Conservation (phyloP, 2,113 vertebrate species). For the Lepisosteus oculatus region DNA sequence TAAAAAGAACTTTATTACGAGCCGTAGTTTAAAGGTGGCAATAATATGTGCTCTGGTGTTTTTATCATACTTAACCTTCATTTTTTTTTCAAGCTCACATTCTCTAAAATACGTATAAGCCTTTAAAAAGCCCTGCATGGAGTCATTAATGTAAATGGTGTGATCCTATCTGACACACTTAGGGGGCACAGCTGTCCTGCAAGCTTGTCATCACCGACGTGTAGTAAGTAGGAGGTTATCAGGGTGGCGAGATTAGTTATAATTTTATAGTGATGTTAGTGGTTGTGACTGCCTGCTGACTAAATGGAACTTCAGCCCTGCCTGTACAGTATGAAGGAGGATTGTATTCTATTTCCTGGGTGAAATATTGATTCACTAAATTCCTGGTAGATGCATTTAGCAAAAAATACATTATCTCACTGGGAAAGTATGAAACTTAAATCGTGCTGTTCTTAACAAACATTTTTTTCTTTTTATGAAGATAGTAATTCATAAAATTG, state of each 20-base stretch:
- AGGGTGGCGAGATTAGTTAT: constrained; percentile 37
- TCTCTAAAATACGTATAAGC: too few relatives aligned
- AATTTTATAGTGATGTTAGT: constrained; percentile 26
- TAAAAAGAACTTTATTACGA: too few relatives aligned
- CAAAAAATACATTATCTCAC: constrained; percentile 2
- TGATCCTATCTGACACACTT: neutral
- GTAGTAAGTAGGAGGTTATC: constrained; percentile 36
- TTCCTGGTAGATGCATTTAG: neutral
- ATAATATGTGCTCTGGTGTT: too few relatives aligned
- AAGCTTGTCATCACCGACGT: constrained; percentile 26
- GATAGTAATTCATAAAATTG: too few relatives aligned
- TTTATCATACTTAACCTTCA: too few relatives aligned
- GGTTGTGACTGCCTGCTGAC: constrained; percentile 11
- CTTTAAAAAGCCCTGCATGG: too few relatives aligned
- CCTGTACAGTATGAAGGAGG: neutral
- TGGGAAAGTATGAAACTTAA: neutral
- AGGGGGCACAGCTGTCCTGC: constrained; percentile 1
- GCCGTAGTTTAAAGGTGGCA: too few relatives aligned
- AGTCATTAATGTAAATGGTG: neutral
- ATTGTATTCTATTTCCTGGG: constrained; percentile 47
- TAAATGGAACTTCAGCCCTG: neutral
- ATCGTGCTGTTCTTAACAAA: neutral
- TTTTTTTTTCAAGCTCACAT: too few relatives aligned
- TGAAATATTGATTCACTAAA: constrained; percentile 45
- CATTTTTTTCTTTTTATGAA: neutral